A percentile compares a stretch with the other conserved stretches of the same genome.
Conservation (phyloP, 1,140 invertebrate species). For the Anastrepha obliqua region DNA sequence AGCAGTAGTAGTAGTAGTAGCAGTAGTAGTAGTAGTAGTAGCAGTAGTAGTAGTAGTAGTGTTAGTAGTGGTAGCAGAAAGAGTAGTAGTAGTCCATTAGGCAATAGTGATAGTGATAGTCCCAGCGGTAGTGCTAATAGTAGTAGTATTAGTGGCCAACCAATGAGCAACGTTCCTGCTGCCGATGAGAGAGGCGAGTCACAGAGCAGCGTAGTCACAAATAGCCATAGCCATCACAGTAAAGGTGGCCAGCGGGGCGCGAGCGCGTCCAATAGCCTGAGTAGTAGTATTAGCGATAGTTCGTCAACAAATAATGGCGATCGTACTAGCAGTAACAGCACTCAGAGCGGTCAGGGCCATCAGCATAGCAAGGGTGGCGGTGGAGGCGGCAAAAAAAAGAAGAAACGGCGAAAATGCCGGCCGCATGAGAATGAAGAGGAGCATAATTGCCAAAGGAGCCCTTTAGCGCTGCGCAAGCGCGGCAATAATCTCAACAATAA, state of each 20-base stretch:
- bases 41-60: slow-evolving; percentile 56
- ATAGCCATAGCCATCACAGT: slow-evolving; percentile 60
- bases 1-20: slow-evolving; percentile 57
- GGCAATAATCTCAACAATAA: slow-evolving; percentile 57
- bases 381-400: slow-evolving; percentile 62
- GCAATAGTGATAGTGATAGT: slow-evolving; percentile 60
- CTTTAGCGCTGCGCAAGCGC: slow-evolving; percentile 61
- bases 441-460: slow-evolving; percentile 65
- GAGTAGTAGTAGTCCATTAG: slow-evolving; percentile 14
- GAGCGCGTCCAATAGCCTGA: slow-evolving; percentile 31
- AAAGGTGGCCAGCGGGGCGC: slow-evolving; percentile 63
- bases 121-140: slow-evolving; percentile 54
- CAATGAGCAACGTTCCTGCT: slow-evolving; percentile 67
- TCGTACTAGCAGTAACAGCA: slow-evolving; percentile 69
- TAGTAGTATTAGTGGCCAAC: slow-evolving; percentile 55
- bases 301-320: slow-evolving; percentile 52
- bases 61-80: slow-evolving; percentile 58
- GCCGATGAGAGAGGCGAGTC: slow-evolving; percentile 62
- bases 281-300: slow-evolving; percentile 53
- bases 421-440: slow-evolving; percentile 65
- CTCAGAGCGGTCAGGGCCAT: slow-evolving; percentile 66
- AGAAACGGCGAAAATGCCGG: slow-evolving; percentile 64
- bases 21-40: slow-evolving; percentile 56
- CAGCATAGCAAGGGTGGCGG: slow-evolving; percentile 60
- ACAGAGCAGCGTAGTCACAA: slow-evolving; percentile 52